Base-by-base conservation (phyloP, 2,888 invertebrate genomes). In the Nomada ruficornis region DNA sequence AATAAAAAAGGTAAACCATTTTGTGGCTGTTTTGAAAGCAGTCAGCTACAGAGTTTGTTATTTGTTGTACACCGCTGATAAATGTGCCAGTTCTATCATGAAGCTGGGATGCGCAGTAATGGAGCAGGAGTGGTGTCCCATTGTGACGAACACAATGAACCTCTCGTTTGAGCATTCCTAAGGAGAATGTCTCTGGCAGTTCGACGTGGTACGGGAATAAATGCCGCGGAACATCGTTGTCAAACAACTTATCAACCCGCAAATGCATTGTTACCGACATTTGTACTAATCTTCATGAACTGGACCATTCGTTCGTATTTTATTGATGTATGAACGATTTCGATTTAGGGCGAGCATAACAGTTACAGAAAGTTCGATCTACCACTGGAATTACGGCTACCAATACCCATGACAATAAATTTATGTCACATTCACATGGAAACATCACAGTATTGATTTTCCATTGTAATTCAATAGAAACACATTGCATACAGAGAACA, bases 121-220 rank as follows among this genome's bases (percentile, higher is more conserved):
- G 83, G 88, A 82, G 78, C 78, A 76, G 85, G 79, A 84, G 81
- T 79, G 86, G 81, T 74, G 50, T 64, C 70, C 84, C 84, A 89
- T 89, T 89, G 88, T 89, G 84, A 76, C 65, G 74, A 73, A 70
- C 78, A 89, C 88, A 89, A 89, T 88, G 89, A 89, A 82, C 69
- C 82, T 81, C 85, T 86, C 85, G 88, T 84, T 85, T 80, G 79
- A 84, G 80, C 81, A 86, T 87, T 72, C 79, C 83, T 79, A 85
- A 86, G 77, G 81, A 81, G 86, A 81, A 77, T 83, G 88, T 86
- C 86, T 70, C 83, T 80, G 88, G 80, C 83, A 83, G 86, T 81
- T 87, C 77, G 86, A 78, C 63, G 57, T 55, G 68, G 71, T 77
- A 72, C 72, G 10, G 65, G 79, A 70, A 78, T 72, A 74, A 77